A percentile compares a stretch with the other conserved stretches of the same genome.
These are phyloP conservation scores for Belgica antarctica DNA, from an alignment of 2,888 invertebrate genomes.

Conservation along the genomic window DNA sequence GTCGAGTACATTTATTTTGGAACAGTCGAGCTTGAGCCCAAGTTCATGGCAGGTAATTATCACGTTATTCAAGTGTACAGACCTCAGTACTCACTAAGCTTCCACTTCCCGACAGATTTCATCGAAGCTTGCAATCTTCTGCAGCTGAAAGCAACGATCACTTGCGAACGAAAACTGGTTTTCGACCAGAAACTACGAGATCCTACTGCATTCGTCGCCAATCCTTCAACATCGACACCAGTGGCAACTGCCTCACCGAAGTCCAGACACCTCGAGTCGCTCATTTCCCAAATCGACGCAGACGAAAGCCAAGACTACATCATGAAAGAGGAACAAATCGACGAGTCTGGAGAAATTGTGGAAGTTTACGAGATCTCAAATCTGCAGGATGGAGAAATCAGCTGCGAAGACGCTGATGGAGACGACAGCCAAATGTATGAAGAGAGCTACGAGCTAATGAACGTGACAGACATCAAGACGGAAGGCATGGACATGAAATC, in stretches of 20 bases:
- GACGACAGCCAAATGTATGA: constrained; percentile 30
- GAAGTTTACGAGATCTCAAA: constrained; percentile 41
- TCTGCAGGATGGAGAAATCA: constrained; percentile 15
- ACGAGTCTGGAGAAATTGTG: constrained; percentile 11
- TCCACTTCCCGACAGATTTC: constrained; percentile 7
- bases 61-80: background rate
- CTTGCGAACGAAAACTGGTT: constrained; percentile 29
- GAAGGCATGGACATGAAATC: background rate
- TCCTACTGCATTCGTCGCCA: background rate
- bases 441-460: constrained; percentile 14
- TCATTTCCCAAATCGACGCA: constrained; percentile 5
- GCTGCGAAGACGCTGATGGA: constrained; percentile 25
- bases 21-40: background rate
- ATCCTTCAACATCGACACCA: background rate
- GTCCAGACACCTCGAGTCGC: background rate
- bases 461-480: background rate
- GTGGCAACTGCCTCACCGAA: background rate
- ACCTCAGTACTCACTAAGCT: background rate
- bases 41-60: constrained; percentile 29
- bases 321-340: background rate
- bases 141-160: constrained; percentile 23
- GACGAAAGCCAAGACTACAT: background rate
- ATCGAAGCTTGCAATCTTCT: constrained; percentile 40
- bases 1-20: constrained; percentile 54
- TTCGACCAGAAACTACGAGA: constrained; percentile 1